phyloP scores from a whole-genome alignment of 2,113 vertebrate species.

The Cairina moschata region DNA sequence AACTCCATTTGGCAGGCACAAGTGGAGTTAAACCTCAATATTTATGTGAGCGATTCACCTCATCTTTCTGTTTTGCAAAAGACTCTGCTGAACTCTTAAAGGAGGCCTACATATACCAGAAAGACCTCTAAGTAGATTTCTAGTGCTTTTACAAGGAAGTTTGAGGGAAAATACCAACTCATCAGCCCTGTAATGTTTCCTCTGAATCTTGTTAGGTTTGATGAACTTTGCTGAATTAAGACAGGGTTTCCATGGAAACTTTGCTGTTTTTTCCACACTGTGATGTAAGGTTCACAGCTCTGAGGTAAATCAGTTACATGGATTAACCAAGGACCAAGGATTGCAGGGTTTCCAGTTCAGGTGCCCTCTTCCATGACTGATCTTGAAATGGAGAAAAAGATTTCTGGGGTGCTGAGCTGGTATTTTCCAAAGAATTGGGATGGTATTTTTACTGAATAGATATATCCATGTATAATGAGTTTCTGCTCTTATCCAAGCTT shows the following conservation, averaged over 20 bases:
- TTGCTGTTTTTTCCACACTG: not conserved
- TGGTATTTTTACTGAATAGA: not conserved
- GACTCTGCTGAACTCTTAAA: not conserved
- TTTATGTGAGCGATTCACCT: not conserved
- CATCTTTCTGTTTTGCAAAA: not conserved
- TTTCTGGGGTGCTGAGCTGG: not conserved
- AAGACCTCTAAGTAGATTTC: not conserved
- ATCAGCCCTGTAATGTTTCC: not conserved
- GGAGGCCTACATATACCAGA: fast-evolving
- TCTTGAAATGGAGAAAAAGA: not conserved
- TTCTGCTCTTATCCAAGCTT: not conserved
- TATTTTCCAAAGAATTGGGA: not conserved
- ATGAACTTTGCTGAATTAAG: slow-evolving; percentile 49
- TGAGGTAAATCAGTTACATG: not conserved
- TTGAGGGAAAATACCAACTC: not conserved
- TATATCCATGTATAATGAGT: not conserved
- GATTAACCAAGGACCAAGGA: not conserved
- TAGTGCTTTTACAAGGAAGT: not conserved
- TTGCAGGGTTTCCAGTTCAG: not conserved
- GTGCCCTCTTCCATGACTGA: not conserved
- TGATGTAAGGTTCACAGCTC: not conserved
- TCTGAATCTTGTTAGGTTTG: slow-evolving; percentile 28
- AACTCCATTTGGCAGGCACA: not conserved
- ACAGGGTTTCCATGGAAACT: slow-evolving; percentile 50
- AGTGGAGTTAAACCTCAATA: not conserved